A percentile compares a stretch with the other conserved stretches of the same genome.
phyloP scores from a whole-genome alignment of 2,113 vertebrate species.

The Piprites chloris region DNA sequence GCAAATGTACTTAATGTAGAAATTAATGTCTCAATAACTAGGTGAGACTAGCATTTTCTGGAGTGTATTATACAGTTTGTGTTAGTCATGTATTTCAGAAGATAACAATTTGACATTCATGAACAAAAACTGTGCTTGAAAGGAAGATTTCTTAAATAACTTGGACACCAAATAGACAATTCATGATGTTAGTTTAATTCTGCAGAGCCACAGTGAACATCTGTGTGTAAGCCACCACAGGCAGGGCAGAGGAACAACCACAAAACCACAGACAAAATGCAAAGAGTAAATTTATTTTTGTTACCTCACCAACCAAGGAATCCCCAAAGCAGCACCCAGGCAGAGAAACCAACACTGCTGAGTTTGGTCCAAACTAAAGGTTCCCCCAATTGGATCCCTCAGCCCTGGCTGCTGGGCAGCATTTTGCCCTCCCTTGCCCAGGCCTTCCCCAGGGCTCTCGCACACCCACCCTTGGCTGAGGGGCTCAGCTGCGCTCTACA shows the following conservation, averaged over 20 bases:
- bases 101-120: neutral
- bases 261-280: neutral
- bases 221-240: neutral
- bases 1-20: neutral
- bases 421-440: neutral
- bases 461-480: fast-evolving
- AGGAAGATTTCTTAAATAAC: neutral
- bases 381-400: neutral
- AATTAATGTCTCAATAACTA: neutral
- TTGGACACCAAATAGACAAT: neutral
- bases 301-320: neutral
- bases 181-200: neutral
- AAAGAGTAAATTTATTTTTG: neutral
- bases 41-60: neutral
- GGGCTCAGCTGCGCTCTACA: too few species aligned
- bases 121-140: neutral
- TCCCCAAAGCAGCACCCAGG: neutral
- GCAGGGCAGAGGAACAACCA: neutral
- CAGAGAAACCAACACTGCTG: neutral
- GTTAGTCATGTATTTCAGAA: neutral
- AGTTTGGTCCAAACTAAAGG: neutral
- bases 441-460: neutral
- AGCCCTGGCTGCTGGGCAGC: neutral
- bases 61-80: neutral
- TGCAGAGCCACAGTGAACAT: fast-evolving